phyloP scores from a whole-genome alignment of 2,797 vertebrate genomes.

The Capromys pilorides region DNA sequence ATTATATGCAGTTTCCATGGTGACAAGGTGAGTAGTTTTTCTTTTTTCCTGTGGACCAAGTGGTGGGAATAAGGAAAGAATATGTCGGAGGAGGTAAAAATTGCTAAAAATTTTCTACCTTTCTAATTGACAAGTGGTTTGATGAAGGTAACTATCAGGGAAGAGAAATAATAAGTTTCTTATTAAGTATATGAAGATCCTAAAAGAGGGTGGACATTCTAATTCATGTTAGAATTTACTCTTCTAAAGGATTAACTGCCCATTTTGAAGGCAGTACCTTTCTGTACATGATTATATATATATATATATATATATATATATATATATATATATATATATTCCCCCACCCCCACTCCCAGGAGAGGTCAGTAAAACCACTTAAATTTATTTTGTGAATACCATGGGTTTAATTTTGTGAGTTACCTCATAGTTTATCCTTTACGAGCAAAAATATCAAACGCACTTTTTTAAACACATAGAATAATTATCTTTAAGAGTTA shows the following conservation, averaged over 20 bases:
- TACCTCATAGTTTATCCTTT: constrained; percentile 30
- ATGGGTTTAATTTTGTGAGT: not conserved
- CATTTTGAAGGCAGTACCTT: not conserved
- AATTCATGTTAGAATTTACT: not conserved
- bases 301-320: not conserved
- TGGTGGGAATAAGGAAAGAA: not conserved
- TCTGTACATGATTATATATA: not conserved
- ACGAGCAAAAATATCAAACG: not conserved
- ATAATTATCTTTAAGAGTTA: constrained; percentile 27
- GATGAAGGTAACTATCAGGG: not conserved
- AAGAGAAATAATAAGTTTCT: not conserved
- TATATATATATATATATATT: too few species aligned
- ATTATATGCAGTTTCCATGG: not conserved
- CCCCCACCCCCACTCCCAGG: too few species aligned
- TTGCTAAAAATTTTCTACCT: constrained; percentile 15
- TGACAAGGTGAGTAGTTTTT: not conserved
- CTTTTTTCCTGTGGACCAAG: not conserved
- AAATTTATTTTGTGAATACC: constrained; percentile 17
- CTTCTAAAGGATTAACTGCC: not conserved
- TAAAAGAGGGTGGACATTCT: not conserved
- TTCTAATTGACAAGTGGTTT: not conserved
- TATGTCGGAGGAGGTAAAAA: not conserved
- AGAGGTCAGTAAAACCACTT: not conserved
- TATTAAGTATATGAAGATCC: not conserved
- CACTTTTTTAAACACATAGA: not conserved